phyloP scores from a whole-genome alignment of 2,888 invertebrate species.

The Sinohyriopsis cumingii region DNA sequence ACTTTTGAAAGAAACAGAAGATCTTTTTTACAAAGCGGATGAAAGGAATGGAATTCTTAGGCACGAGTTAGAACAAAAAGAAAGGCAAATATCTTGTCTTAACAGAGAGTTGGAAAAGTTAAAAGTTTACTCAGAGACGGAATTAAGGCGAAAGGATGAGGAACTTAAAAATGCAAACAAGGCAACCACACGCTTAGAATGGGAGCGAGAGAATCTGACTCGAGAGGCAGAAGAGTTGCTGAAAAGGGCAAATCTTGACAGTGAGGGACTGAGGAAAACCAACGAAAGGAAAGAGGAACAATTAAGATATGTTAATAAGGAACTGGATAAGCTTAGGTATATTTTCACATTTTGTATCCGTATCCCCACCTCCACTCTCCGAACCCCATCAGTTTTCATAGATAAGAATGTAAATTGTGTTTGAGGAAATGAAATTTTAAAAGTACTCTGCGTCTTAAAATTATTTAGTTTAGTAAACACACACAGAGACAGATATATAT shows the following conservation, averaged over 20 bases:
- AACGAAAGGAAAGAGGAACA: slow-evolving; percentile 42
- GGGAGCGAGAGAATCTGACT: slow-evolving; percentile 44
- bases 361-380: not conserved
- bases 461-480: too few species aligned
- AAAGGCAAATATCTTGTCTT: slow-evolving; percentile 35
- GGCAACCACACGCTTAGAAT: slow-evolving; percentile 24
- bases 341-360: not conserved
- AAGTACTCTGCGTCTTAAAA: too few species aligned
- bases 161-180: slow-evolving; percentile 38
- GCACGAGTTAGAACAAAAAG: slow-evolving; percentile 41
- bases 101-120: slow-evolving; percentile 44
- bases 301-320: slow-evolving; percentile 24
- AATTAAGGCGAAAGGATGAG: slow-evolving; percentile 36
- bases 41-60: slow-evolving; percentile 43
- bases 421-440: too few species aligned
- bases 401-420: too few species aligned
- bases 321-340: slow-evolving; percentile 30
- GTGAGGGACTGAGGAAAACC: slow-evolving; percentile 38
- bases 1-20: slow-evolving; percentile 49
- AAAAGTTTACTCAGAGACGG: slow-evolving; percentile 29
- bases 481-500: too few species aligned
- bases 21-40: slow-evolving; percentile 46
- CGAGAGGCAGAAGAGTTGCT: slow-evolving; percentile 49
- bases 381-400: too few species aligned
- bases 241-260: slow-evolving; percentile 46